A percentile compares a stretch with the other conserved stretches of the same genome.
These are phyloP conservation scores for Aleiodes alternator DNA, from an alignment of 2,888 invertebrate genomes.

Conservation along the genomic window DNA sequence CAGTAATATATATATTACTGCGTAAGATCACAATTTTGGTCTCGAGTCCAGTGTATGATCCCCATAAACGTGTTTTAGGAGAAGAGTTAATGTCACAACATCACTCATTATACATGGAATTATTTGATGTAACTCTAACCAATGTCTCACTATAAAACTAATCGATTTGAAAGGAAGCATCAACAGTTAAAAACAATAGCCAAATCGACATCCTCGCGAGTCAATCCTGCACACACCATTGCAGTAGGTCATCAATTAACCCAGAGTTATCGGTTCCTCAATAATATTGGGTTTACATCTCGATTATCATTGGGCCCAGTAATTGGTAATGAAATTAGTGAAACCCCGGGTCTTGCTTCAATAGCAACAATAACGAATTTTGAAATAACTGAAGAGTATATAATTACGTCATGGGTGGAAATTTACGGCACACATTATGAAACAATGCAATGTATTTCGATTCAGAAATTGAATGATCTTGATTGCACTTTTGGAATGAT, in stretches of 20 bases:
- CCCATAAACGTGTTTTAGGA: neutral
- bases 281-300: neutral
- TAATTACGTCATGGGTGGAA: neutral
- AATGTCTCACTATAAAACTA: neutral
- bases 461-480: neutral
- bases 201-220: neutral
- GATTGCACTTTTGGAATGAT: neutral
- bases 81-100: neutral
- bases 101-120: neutral
- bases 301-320: neutral
- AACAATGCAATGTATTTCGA: neutral
- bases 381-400: neutral
- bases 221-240: neutral
- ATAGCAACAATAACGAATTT: neutral
- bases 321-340: neutral
- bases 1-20: constrained; percentile 48
- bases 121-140: neutral
- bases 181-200: neutral
- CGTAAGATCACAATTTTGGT: constrained; percentile 28
- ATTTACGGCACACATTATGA: constrained; percentile 10
- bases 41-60: neutral
- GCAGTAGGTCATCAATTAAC: neutral
- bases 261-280: neutral
- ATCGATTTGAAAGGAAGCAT: neutral
- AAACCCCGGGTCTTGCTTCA: neutral